Evolutionary conservation across 1,140 invertebrate species (phyloP).

Genomic region (Batillaria attramentaria): DNA sequence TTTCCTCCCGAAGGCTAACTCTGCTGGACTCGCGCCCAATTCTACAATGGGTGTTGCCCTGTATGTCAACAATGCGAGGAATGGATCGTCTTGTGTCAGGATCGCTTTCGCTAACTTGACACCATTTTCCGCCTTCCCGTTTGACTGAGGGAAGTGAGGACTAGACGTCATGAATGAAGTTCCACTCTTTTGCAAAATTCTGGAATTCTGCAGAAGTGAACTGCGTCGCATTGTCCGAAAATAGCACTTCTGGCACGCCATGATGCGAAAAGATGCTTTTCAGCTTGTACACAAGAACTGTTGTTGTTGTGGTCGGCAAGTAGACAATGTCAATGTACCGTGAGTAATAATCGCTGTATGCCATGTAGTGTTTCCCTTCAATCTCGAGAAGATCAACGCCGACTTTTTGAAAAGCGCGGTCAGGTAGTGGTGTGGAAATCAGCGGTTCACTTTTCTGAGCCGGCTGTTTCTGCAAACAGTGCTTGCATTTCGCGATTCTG

Average conservation of each 20-base stretch:
- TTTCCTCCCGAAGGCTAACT: too few species aligned
- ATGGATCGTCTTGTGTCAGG: neutral
- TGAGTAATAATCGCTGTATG: conserved; percentile 22
- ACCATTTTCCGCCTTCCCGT: too few species aligned
- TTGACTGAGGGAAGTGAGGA: too few species aligned
- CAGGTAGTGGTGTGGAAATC: conserved; percentile 5
- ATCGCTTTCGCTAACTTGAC: neutral
- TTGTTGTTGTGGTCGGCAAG: neutral
- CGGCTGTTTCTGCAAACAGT: neutral
- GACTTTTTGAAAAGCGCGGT: conserved; percentile 16
- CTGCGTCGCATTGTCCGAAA: conserved; percentile 14
- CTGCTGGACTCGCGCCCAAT: too few species aligned
- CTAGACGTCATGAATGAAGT: too few species aligned
- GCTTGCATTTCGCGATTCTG: neutral
- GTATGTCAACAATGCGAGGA: too few species aligned
- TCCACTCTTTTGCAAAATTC: conserved; percentile 23
- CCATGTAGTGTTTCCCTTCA: conserved; percentile 9
- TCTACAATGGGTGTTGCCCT: neutral
- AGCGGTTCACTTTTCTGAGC: conserved; percentile 20
- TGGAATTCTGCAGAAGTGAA: conserved; percentile 33
- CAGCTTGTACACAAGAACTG: conserved; percentile 14
- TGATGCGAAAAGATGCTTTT: neutral
- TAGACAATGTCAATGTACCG: conserved; percentile 11
- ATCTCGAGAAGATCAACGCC: conserved; percentile 26
- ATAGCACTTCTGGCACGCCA: conserved; percentile 12